Base-by-base conservation (phyloP, 2,113 vertebrate species). In the pig (Sus scrofa) region DNA sequence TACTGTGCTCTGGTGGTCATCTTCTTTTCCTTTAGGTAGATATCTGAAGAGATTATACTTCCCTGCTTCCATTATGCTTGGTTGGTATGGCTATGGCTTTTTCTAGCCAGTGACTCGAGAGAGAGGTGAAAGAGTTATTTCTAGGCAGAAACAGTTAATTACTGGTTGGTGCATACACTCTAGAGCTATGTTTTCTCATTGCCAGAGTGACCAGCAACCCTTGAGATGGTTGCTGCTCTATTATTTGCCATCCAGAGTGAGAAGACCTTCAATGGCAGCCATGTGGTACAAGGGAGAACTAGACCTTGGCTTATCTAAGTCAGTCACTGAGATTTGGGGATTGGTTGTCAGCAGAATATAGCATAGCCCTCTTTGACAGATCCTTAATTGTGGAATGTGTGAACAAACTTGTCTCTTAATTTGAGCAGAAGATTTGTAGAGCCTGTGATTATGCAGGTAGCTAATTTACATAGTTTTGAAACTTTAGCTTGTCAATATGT, bases 391-490 rank as follows among this genome's bases (percentile, higher is more conserved):
- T 63, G 88, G 34, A 71, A 54, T 83, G 52, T 97, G 93, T 84
- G 37, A 95, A 81, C 10, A 83, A 91, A 71, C 74, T 44, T 75
- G 15, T 65, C 15, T 34, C 30, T 96, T 81, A 91, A 95, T 92
- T 86, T 82, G 65, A 24, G 37, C 30, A 89, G 79, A 50, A 74
- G 12, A 13, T 81, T 56, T 94, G 37, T 95, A 74, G 19, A 78
- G 65, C 9, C 79, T 30, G 15, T 91, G 68, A 78, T 93, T 92
- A 58, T 58, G 83, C 32, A 95, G 93, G 44, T 67, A 85, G 93
- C 63, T 91, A 68, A 85, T 93, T 94, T 91, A 63, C 56, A 83
- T 71, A 79, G 89, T 95, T 94, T 89, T 95, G 67, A 90, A 96
- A 94, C 79, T 95, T 93, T 27, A 75, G 30, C 82, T 94, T 10